These are phyloP conservation scores for Artibeus lituratus DNA, from an alignment of 2,797 vertebrate species.

Conservation along the genomic window DNA sequence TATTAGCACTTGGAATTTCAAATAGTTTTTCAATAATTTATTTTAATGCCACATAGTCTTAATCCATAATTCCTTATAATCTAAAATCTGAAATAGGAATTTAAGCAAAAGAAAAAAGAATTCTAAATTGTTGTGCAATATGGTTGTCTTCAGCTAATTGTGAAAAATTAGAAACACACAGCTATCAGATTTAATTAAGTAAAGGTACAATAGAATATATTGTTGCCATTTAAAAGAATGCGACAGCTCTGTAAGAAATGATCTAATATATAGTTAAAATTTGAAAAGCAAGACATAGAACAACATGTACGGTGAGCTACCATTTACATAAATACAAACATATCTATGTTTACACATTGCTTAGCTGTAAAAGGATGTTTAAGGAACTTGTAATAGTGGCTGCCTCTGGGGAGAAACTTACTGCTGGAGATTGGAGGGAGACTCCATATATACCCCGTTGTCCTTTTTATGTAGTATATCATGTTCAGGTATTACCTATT, in stretches of 20 bases:
- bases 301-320: background rate
- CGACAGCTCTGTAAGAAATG: background rate
- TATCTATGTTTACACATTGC: background rate
- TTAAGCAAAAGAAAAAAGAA: background rate
- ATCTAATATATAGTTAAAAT: background rate
- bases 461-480: slow-evolving; percentile 20
- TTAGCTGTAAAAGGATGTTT: slow-evolving; percentile 16
- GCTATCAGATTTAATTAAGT: background rate
- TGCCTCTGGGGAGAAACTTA: slow-evolving; percentile 50
- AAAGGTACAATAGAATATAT: background rate
- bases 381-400: slow-evolving; percentile 18
- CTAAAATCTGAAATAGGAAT: background rate
- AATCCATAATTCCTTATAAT: background rate
- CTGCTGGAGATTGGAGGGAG: slow-evolving; percentile 8
- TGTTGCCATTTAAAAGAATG: slow-evolving; percentile 22
- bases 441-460: background rate
- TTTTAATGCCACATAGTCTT: background rate
- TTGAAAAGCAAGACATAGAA: slow-evolving; percentile 2
- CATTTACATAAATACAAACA: background rate
- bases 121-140: background rate
- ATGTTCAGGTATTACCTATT: slow-evolving; percentile 43
- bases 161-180: slow-evolving; percentile 25
- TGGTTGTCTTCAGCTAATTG: background rate
- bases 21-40: slow-evolving; percentile 15
- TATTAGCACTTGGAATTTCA: slow-evolving; percentile 20